A percentile compares a stretch with the other conserved stretches of the same genome.
These are phyloP conservation scores for Ctenomys sociabilis DNA, from an alignment of 2,113 vertebrate genomes.

Conservation along the genomic window DNA sequence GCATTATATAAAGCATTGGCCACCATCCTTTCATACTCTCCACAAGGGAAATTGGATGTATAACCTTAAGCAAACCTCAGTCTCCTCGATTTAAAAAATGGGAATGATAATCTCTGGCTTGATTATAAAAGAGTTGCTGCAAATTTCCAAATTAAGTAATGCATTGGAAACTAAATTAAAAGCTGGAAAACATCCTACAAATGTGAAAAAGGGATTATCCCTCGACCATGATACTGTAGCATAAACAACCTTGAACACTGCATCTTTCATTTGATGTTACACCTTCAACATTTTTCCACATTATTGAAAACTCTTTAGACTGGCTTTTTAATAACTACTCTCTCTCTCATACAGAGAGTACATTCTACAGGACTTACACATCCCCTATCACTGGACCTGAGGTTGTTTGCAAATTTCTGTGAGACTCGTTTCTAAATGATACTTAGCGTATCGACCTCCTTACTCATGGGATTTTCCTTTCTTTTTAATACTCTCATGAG, in stretches of 20 bases:
- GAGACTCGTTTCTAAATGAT: not conserved
- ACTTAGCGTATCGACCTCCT: not conserved
- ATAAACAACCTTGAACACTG: not conserved
- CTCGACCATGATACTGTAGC: not conserved
- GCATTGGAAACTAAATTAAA: not conserved
- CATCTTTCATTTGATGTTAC: not conserved
- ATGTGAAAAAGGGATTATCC: not conserved
- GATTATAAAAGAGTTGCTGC: not conserved
- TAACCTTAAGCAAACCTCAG: constrained; percentile 6
- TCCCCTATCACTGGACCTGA: not conserved
- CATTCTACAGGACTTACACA: not conserved
- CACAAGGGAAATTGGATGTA: not conserved
- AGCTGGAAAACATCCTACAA: not conserved
- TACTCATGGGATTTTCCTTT: not conserved
- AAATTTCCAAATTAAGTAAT: constrained; percentile 45
- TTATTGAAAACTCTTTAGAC: constrained; percentile 4
- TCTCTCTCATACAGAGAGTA: not conserved
- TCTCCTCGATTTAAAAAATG: constrained; percentile 36
- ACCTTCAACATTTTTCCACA: not conserved
- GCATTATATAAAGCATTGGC: not conserved
- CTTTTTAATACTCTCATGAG: constrained; percentile 45
- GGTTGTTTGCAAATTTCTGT: constrained; percentile 16
- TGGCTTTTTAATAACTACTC: not conserved
- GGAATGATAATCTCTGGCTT: not conserved
- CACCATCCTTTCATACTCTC: not conserved